Evolutionary conservation across 2,888 invertebrate species (phyloP), one percentile per base, ranked within the genome.

Genomic region (Heliconius sara): DNA sequence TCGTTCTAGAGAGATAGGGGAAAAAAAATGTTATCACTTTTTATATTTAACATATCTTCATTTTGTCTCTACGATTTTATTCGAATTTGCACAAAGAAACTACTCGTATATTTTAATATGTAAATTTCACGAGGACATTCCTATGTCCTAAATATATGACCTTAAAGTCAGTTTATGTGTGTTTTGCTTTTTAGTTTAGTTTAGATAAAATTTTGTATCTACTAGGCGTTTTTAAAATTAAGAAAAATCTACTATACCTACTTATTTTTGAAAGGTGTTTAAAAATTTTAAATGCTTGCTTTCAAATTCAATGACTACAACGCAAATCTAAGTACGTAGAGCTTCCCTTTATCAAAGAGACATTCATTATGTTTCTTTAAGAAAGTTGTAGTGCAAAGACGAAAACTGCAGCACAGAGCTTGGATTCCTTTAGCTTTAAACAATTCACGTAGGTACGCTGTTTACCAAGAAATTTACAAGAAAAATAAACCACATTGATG

Each of bases 291-390:
- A 27, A 27, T 25, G 34, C 27, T 66, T 52, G 34, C 25, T 78
- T 73, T 73, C 19, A 57, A 34, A 66, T 66, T 39, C 25, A 67
- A 75, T 60, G 71, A 65, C 66, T n/a, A 25, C 30, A 67, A 30
- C 22, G 39, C 70, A 74, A 65, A 70, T 68, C 39, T 30, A 76
- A 67, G 76, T 74, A 70, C 65, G 9, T 13, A 16, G 6, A 78
- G 70, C 68, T 73, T 67, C 25, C 52, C 67, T 79, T 57, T 81
- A 79, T 77, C 68, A 77, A 79, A 81, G 79, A 77, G 74, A 79
- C 77, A 77, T 79, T 77, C 77, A 77, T 79, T 77, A 79, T 75
- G 77, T 79, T 74, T 70, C 52, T 52, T 52, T 52, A 52, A 52
- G 52, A 52, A 52, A 52, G 52, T 19, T 52, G 52, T 6, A 19